A percentile compares a stretch with the other conserved stretches of the same genome.
Conservation (phyloP, 2,888 invertebrate genomes). For the Diarsia dahlii region DNA sequence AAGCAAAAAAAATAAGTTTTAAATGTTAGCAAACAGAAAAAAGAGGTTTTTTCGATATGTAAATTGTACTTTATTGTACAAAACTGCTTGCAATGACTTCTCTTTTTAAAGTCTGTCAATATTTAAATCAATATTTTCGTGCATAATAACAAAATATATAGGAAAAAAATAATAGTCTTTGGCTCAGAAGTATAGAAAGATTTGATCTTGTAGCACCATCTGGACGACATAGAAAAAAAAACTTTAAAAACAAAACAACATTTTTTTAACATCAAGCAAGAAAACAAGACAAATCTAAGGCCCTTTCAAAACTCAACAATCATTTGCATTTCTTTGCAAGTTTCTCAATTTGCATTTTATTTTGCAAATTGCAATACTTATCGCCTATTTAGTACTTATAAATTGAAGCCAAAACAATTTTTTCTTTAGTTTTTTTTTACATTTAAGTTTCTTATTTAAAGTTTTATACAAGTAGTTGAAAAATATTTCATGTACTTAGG, state of each 20-base stretch:
- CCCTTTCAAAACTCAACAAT: slow-evolving; percentile 15
- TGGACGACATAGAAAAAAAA: slow-evolving; percentile 77
- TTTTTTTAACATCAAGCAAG: slow-evolving; percentile 58
- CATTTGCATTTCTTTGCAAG: not conserved
- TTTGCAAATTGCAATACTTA: slow-evolving; percentile 19
- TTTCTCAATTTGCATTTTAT: slow-evolving; percentile 7
- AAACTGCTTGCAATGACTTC: slow-evolving; percentile 19
- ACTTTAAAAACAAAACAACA: slow-evolving; percentile 63
- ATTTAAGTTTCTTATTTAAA: slow-evolving; percentile 47
- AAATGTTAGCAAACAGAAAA: slow-evolving; percentile 26
- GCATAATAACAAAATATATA: slow-evolving; percentile 56
- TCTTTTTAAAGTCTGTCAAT: slow-evolving; percentile 26
- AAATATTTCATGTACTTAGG: slow-evolving; percentile 55
- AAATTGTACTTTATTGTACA: slow-evolving; percentile 17
- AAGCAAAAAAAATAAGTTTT: slow-evolving; percentile 14
- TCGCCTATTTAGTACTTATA: slow-evolving; percentile 59
- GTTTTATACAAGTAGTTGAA: slow-evolving; percentile 59
- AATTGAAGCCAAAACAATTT: slow-evolving; percentile 59
- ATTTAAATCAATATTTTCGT: slow-evolving; percentile 38
- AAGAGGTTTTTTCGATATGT: not conserved
- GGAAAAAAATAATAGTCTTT: slow-evolving; percentile 82
- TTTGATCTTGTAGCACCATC: slow-evolving; percentile 88
- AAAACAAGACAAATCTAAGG: slow-evolving; percentile 46
- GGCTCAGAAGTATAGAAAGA: slow-evolving; percentile 85
- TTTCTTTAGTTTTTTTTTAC: slow-evolving; percentile 30